Conservation (phyloP, 2,797 vertebrate species). For the Phalloptychus januarius region DNA sequence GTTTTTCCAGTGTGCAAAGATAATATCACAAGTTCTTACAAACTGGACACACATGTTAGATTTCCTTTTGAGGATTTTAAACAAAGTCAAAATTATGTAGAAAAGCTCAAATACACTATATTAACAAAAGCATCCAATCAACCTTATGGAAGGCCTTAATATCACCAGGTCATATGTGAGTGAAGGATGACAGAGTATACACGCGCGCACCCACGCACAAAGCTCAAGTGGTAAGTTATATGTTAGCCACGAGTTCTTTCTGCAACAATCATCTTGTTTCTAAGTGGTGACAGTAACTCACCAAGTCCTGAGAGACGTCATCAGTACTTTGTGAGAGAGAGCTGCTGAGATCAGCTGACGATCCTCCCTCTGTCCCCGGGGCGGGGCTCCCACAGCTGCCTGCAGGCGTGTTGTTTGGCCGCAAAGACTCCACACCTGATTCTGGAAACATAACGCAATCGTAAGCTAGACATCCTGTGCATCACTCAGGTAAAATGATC, state of each 20-base stretch:
- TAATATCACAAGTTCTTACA: not conserved
- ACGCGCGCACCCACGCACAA: not conserved
- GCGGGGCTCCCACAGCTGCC: constrained; percentile 76
- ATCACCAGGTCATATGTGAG: not conserved
- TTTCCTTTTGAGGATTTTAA: not conserved
- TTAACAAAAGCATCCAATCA: not conserved
- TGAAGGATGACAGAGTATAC: not conserved
- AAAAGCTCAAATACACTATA: not conserved
- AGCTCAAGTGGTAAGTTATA: not conserved
- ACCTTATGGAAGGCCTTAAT: not conserved
- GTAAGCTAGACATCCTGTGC: not conserved
- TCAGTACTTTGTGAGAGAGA: constrained; percentile 87
- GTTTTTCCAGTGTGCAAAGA: not conserved
- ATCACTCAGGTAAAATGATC: not conserved
- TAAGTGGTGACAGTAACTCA: constrained; percentile 60
- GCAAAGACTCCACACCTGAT: constrained; percentile 84
- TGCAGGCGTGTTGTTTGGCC: constrained; percentile 68
- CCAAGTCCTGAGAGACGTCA: constrained; percentile 84
- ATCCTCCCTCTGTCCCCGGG: constrained; percentile 79
- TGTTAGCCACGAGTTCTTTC: not conserved
- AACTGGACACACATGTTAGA: not conserved
- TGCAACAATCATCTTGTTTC: not conserved
- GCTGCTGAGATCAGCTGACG: constrained; percentile 87
- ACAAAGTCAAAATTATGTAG: not conserved
- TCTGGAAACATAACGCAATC: constrained; percentile 74